A percentile compares a stretch with the other conserved stretches of the same genome.
Conservation (phyloP, 92 coral and sea anemone genomes). For the Umimayanthus chanpuru region DNA sequence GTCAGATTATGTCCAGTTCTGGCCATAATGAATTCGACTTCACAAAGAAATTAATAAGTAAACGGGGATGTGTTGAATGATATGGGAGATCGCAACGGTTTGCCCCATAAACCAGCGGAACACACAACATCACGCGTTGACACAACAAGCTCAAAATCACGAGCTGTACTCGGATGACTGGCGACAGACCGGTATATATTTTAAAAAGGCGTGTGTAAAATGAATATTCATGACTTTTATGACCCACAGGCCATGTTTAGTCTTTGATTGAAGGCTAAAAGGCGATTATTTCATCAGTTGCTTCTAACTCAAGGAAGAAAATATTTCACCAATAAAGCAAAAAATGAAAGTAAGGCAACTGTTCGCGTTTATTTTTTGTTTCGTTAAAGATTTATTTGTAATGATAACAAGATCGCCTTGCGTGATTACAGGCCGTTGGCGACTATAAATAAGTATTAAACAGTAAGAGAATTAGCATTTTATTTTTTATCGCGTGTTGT, state of each 20-base stretch:
- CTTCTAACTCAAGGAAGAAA: background rate
- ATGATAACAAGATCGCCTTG: background rate
- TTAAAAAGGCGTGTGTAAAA: background rate
- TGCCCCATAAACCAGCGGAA: background rate
- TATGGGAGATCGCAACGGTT: background rate
- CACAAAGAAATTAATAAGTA: background rate
- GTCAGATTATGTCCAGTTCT: background rate
- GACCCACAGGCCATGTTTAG: background rate
- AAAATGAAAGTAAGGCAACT: background rate
- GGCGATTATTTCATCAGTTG: background rate
- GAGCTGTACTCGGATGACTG: constrained; percentile 9
- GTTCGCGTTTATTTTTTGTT: background rate
- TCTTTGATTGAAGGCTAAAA: background rate
- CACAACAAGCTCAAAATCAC: background rate
- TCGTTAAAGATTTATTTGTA: background rate
- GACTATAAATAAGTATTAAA: background rate
- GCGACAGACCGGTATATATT: background rate
- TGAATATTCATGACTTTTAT: constrained; percentile 17
- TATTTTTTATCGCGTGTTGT: too few relatives aligned
- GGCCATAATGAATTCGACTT: background rate
- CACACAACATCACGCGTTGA: background rate
- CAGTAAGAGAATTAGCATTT: too few relatives aligned
- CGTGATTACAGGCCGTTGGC: background rate
- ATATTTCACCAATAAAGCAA: background rate
- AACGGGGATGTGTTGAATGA: background rate